phyloP scores from a whole-genome alignment of 2,797 vertebrate genomes.

The Oreonectes daqikongensis region DNA sequence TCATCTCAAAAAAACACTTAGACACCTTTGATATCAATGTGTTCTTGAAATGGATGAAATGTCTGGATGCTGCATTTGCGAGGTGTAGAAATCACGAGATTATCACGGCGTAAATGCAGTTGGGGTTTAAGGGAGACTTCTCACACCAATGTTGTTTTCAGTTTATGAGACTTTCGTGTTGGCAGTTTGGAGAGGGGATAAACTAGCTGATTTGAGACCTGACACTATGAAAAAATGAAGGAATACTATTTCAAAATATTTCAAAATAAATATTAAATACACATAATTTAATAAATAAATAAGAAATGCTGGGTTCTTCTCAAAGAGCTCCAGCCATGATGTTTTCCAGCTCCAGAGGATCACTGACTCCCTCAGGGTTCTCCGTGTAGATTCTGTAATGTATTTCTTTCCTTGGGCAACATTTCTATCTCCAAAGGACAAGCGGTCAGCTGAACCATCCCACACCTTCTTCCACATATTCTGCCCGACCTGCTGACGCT shows the following conservation, averaged over 20 bases:
- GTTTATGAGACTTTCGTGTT: background rate
- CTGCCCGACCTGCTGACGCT: conserved; percentile 75
- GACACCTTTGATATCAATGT: conserved; percentile 10
- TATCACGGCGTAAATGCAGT: background rate
- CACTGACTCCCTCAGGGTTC: conserved; percentile 78
- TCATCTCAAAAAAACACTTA: background rate
- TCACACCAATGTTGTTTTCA: background rate
- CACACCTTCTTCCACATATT: conserved; percentile 79
- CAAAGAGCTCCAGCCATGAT: conserved; percentile 78
- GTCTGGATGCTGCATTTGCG: background rate
- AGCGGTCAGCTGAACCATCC: conserved; percentile 68
- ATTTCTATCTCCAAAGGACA: conserved; percentile 75
- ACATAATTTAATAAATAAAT: too few species aligned
- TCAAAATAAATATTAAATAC: too few species aligned
- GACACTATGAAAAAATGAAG: too few species aligned
- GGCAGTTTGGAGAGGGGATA: background rate
- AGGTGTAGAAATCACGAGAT: background rate
- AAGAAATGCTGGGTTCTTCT: too few species aligned
- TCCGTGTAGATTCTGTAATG: conserved; percentile 80
- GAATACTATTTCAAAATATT: too few species aligned
- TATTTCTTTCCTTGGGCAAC: conserved; percentile 80
- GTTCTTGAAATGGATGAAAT: conserved; percentile 9
- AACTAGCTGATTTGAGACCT: background rate
- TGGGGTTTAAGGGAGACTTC: background rate
- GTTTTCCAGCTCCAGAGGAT: conserved; percentile 78